Conservation (phyloP, 2,797 vertebrate genomes). For the Chiloscyllium punctatum region DNA sequence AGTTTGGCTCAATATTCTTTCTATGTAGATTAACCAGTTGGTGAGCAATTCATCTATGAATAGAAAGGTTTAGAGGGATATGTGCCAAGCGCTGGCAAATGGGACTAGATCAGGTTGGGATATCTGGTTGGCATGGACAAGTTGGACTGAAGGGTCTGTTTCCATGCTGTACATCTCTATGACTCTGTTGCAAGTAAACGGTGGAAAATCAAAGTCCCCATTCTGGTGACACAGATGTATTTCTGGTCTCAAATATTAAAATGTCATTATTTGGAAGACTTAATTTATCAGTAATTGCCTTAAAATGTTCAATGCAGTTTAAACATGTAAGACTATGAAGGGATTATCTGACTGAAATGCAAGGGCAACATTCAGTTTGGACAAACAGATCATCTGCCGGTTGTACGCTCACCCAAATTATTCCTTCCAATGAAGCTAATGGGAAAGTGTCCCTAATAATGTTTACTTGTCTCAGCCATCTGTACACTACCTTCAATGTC, state of each 20-base stretch:
- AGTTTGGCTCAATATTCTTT: no score
- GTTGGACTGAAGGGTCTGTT: no score
- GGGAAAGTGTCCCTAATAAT: background rate
- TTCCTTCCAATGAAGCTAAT: background rate
- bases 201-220: background rate
- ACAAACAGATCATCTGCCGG: background rate
- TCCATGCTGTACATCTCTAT: no score
- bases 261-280: background rate
- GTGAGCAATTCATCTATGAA: no score
- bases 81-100: no score
- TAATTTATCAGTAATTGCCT: background rate
- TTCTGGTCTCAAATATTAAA: no score
- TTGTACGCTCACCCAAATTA: background rate
- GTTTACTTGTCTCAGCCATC: background rate
- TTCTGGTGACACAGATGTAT: background rate
- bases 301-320: background rate
- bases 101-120: no score
- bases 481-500: background rate
- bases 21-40: no score
- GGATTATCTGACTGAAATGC: background rate
- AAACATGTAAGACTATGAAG: background rate
- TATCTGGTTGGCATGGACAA: no score
- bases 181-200: background rate
- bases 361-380: background rate
- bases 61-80: no score